Evolutionary conservation across 2,888 invertebrate genomes (phyloP).

Genomic region (Agrotis segetum): DNA sequence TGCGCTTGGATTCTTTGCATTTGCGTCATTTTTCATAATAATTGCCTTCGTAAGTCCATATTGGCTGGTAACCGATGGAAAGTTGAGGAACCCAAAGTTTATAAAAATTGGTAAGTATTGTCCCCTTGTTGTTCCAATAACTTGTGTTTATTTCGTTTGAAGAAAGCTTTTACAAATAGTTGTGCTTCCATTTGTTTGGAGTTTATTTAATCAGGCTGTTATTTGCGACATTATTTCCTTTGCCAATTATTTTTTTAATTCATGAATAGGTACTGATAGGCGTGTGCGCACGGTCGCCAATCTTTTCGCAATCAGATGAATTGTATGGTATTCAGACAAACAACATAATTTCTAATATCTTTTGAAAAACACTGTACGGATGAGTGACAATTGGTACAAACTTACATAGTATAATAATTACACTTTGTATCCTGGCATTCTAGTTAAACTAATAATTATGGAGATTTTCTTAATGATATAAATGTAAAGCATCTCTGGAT

Average conservation of each 20-base stretch:
- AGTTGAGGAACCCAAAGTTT: constrained; percentile 94
- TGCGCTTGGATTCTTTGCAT: constrained; percentile 92
- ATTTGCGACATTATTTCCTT: not conserved
- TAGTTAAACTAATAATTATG: too few species aligned
- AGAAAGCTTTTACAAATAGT: not conserved
- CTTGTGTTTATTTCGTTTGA: not conserved
- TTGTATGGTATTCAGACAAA: too few species aligned
- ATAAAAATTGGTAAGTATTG: constrained; percentile 93
- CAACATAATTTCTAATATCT: too few species aligned
- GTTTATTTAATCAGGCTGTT: not conserved
- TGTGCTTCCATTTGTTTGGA: not conserved
- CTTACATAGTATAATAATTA: too few species aligned
- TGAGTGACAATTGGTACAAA: too few species aligned
- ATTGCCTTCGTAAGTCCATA: constrained; percentile 96
- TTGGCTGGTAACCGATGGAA: constrained; percentile 96
- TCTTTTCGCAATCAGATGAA: not conserved
- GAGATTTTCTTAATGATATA: too few species aligned
- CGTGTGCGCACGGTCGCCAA: too few species aligned
- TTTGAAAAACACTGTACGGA: too few species aligned
- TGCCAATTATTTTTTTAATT: not conserved
- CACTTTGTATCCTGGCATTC: too few species aligned
- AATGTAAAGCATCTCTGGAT: not conserved
- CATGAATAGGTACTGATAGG: not conserved
- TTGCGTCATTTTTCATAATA: constrained; percentile 93
- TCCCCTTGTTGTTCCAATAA: too few species aligned